Percentiles rank a stretch among this genome's conserved stretches.
Evolutionary conservation across 1,140 invertebrate species (phyloP).

Genomic region (Sitophilus oryzae): DNA sequence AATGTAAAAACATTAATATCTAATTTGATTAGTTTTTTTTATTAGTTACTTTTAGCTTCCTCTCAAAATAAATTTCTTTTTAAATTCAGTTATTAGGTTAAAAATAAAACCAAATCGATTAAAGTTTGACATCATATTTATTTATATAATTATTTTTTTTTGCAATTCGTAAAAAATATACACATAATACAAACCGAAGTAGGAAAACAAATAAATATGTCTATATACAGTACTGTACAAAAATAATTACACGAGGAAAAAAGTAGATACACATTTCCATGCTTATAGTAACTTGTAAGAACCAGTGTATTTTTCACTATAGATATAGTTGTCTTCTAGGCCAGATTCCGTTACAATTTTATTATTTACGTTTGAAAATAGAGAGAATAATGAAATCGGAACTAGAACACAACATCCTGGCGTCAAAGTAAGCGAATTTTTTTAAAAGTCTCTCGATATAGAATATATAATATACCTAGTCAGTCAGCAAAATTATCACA

Average conservation of each 20-base stretch:
- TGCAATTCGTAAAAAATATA: conserved; percentile 43
- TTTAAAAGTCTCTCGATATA: conserved; percentile 34
- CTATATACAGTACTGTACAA: conserved; percentile 45
- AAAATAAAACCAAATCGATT: background rate
- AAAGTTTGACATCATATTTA: conserved; percentile 43
- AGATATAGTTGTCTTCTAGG: conserved; percentile 4
- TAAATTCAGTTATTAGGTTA: too few species aligned
- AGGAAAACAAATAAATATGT: conserved; percentile 44
- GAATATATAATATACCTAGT: conserved; percentile 39
- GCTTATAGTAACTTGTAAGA: conserved; percentile 9
- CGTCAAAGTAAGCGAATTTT: conserved; percentile 21
- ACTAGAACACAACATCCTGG: too few species aligned
- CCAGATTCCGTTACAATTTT: background rate
- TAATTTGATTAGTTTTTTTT: too few species aligned
- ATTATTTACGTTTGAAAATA: too few species aligned
- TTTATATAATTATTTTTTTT: conserved; percentile 38
- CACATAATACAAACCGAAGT: conserved; percentile 42
- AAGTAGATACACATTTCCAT: conserved; percentile 34
- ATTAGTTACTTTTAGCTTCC: too few species aligned
- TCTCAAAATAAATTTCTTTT: too few species aligned
- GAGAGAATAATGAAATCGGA: too few species aligned
- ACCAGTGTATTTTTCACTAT: too few species aligned
- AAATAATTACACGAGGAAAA: conserved; percentile 42
- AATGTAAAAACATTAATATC: too few species aligned
- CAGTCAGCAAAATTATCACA: conserved; percentile 48